phyloP scores from a whole-genome alignment of 1,140 invertebrate genomes.

The Temnothorax nylanderi region DNA sequence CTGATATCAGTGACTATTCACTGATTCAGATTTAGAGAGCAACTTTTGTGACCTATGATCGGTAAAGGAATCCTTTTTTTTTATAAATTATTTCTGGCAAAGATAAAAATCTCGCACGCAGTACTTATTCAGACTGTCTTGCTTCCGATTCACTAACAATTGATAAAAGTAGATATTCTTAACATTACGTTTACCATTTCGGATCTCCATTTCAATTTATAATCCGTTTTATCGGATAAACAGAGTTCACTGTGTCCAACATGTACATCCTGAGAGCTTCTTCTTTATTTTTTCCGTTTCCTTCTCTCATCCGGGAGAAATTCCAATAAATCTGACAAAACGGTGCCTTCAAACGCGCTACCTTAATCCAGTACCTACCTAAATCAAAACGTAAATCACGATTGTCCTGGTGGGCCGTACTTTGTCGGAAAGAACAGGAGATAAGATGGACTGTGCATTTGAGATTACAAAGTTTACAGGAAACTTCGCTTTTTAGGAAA shows the following conservation, averaged over 20 bases:
- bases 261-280: background rate
- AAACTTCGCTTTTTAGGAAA: constrained; percentile 31
- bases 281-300: constrained; percentile 14
- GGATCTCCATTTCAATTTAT: background rate
- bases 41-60: background rate
- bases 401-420: constrained; percentile 37
- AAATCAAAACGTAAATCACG: constrained; percentile 71
- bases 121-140: background rate
- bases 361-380: constrained; percentile 64
- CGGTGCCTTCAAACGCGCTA: constrained; percentile 53
- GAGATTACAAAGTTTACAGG: constrained; percentile 50
- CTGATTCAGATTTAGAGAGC: too few species aligned
- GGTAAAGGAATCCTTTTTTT: background rate
- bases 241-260: background rate
- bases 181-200: background rate
- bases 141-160: background rate
- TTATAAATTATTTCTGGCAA: background rate
- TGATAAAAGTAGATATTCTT: background rate
- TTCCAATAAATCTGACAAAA: constrained; percentile 66
- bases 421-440: constrained; percentile 49
- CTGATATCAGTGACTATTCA: too few species aligned
- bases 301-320: constrained; percentile 25
- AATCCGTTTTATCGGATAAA: background rate
- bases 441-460: constrained; percentile 63
- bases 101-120: background rate